Percentiles rank a stretch among this genome's conserved stretches.
These are phyloP conservation scores for Panzeria rudis DNA, from an alignment of 2,888 invertebrate species.

Conservation along the genomic window DNA sequence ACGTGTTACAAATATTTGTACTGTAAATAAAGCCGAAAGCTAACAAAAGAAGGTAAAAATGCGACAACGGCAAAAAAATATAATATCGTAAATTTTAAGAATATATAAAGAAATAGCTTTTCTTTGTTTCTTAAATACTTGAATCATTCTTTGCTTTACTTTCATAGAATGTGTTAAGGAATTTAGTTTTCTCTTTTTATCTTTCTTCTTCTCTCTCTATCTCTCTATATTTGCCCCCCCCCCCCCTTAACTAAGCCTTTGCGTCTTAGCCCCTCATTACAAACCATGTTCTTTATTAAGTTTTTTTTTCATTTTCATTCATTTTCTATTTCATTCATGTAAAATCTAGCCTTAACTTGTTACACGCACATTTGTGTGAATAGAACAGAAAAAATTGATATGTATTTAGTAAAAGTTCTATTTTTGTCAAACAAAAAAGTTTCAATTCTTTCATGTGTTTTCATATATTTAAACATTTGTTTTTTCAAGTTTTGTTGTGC, in stretches of 20 bases:
- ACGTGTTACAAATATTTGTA: conserved; percentile 64
- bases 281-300: not conserved
- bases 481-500: conserved; percentile 1
- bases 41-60: conserved; percentile 29
- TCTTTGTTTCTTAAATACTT: conserved; percentile 40
- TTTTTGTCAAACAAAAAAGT: conserved; percentile 13
- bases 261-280: too few relatives aligned
- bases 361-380: conserved; percentile 66
- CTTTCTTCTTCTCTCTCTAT: not conserved
- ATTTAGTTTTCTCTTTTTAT: not conserved
- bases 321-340: not conserved
- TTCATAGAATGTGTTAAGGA: not conserved
- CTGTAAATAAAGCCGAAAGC: conserved; percentile 20
- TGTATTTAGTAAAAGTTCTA: not conserved
- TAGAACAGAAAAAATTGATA: not conserved
- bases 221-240: too few relatives aligned
- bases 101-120: conserved; percentile 50
- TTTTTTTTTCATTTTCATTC: not conserved
- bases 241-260: not conserved
- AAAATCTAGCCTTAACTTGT: conserved; percentile 53
- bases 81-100: not conserved
- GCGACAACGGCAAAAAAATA: not conserved
- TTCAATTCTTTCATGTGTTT: conserved; percentile 15
- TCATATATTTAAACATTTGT: conserved; percentile 24
- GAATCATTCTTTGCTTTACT: not conserved